Evolutionary conservation across 1,140 invertebrate species (phyloP), one percentile per base, ranked within the genome.

Genomic region (Papilio polyxenes): DNA sequence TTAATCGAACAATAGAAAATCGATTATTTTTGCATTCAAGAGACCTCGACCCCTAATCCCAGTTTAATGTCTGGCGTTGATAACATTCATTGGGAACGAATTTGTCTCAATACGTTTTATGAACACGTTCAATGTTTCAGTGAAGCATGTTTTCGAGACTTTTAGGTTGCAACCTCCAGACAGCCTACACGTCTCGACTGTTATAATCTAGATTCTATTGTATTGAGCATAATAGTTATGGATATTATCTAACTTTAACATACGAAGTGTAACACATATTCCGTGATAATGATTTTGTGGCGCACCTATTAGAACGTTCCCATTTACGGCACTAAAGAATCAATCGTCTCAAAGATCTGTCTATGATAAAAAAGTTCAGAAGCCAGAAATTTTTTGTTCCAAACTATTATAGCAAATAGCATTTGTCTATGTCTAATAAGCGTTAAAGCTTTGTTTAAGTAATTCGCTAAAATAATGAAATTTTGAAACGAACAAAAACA

Each of bases 131-230:
- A 51, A 10, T 53, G 49, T 76, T 76, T 51, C n/a, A 10, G n/a
- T 23, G 20, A 6, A 75, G 37, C 40, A 13, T 75, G 44, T 75
- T 75, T 37, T 6, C n/a, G 40, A 76, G 2, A 53, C 40, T 48
- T 17, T 75, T 75, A 49, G 37, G 37, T 53, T 23, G 11, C 11
- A 49, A 4, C 44, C 75, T 48, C 44, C 23, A 77, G 75, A 77
- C 75, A 20, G 49, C 49, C 75, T 53, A 77, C 49, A 77, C 75
- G 75, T 77, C 75, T 53, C 13, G 75, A 6, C 75, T 31, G 44
- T 20, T 51, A 13, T 49, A 77, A 53, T 49, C 31, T 20, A 49
- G 72, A 51, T 51, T 49, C 40, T 48, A 51, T 77, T 53, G 23
- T 77, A 76, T 76, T 76, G n/a, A 56, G 11, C n/a, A 77, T 77